phyloP scores from a whole-genome alignment of 1,140 invertebrate genomes.

The Leucophenga varia region DNA sequence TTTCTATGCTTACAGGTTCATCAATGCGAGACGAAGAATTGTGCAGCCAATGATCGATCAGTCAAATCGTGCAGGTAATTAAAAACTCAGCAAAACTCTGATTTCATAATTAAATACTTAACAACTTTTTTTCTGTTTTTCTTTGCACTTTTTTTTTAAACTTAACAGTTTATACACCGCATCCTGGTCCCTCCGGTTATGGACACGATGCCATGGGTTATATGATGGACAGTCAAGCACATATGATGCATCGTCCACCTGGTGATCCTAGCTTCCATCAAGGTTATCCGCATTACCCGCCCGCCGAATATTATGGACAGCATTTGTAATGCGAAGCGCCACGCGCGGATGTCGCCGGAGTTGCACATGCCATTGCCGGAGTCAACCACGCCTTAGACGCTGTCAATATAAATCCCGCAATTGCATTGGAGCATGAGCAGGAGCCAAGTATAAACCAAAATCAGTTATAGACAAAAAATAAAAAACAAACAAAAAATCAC shows the following conservation, averaged over 20 bases:
- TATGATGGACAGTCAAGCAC: conserved; percentile 93
- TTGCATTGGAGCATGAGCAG: conserved; percentile 2
- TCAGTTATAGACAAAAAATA: not conserved
- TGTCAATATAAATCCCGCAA: conserved; percentile 9
- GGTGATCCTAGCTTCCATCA: conserved; percentile 87
- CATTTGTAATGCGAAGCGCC: conserved; percentile 69
- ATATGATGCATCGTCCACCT: conserved; percentile 92
- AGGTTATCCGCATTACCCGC: conserved; percentile 84
- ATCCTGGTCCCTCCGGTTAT: conserved; percentile 91
- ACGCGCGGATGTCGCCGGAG: not conserved
- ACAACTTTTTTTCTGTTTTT: conserved; percentile 60
- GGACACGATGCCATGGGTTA: conserved; percentile 95
- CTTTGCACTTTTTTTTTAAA: conserved; percentile 12
- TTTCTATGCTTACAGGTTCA: conserved; percentile 95
- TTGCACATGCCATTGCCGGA: conserved; percentile 1
- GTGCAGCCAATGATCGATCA: conserved; percentile 97
- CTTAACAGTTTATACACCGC: conserved; percentile 78
- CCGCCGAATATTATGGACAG: conserved; percentile 87
- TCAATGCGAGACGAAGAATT: conserved; percentile 96
- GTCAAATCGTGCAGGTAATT: conserved; percentile 95
- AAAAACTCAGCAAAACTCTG: conserved; percentile 11
- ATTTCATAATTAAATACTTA: conserved; percentile 13
- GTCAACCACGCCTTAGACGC: not conserved
- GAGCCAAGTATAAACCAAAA: not conserved
- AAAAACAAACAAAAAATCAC: not conserved